A percentile compares a stretch with the other conserved stretches of the same genome.
These are phyloP conservation scores for Dromaius novaehollandiae DNA, from an alignment of 2,113 vertebrate genomes.

Conservation along the genomic window DNA sequence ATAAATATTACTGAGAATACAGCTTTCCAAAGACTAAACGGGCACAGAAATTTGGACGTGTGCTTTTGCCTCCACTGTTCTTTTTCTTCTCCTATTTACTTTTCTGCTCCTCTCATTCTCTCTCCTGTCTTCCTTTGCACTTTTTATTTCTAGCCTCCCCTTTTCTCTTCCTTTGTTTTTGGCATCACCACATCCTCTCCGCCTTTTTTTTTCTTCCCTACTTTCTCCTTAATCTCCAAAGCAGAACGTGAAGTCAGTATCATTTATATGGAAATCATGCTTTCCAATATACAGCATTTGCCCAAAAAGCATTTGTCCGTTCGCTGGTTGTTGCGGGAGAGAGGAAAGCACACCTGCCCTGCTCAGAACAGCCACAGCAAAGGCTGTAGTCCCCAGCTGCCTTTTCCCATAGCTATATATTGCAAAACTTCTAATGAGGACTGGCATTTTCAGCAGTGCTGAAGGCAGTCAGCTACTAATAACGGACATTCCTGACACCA, in stretches of 20 bases:
- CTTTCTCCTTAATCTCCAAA: neutral
- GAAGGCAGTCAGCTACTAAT: neutral
- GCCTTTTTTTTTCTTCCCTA: fast-evolving
- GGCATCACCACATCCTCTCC: neutral
- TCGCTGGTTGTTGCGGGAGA: neutral
- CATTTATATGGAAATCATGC: neutral
- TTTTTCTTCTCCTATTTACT: neutral
- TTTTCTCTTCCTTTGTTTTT: neutral
- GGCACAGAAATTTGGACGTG: neutral
- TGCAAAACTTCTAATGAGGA: neutral
- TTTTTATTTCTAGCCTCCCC: neutral
- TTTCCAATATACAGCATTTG: neutral
- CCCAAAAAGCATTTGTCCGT: neutral
- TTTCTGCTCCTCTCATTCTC: neutral
- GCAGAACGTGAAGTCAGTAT: neutral
- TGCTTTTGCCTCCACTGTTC: neutral
- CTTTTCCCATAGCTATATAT: neutral
- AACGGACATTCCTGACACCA: neutral
- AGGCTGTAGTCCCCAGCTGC: neutral
- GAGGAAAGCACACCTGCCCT: no score
- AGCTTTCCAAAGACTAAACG: neutral
- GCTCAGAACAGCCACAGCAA: neutral
- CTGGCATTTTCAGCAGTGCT: neutral
- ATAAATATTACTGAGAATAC: neutral
- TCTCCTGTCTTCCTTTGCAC: neutral